Conservation (phyloP, 2,113 vertebrate species). For the Elanoides forficatus region DNA sequence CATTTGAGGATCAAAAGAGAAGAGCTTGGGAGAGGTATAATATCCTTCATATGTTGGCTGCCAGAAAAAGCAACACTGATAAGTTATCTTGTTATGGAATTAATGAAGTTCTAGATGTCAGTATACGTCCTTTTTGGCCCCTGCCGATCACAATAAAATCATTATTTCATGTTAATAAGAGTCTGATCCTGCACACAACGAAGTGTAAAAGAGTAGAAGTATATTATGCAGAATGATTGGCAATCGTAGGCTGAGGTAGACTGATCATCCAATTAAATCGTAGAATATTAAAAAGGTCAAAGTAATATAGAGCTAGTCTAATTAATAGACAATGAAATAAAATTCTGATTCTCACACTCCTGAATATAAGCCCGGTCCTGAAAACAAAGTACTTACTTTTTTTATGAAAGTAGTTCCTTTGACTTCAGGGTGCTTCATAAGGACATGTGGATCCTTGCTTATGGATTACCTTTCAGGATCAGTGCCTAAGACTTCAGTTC, state of each 20-base stretch:
- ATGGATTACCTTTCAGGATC: background rate
- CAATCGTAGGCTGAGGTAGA: conserved; percentile 61
- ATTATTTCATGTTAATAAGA: background rate
- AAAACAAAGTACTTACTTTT: conserved; percentile 46
- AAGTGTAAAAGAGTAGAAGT: conserved; percentile 18
- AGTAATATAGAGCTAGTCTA: conserved; percentile 75
- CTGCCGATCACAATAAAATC: background rate
- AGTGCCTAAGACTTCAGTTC: background rate
- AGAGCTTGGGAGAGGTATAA: background rate
- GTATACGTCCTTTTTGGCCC: background rate
- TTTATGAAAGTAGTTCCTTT: conserved; percentile 25
- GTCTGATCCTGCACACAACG: background rate
- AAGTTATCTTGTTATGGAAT: background rate
- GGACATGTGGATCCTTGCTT: background rate
- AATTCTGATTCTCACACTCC: conserved; percentile 67
- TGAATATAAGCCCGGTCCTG: conserved; percentile 5
- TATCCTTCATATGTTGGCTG: background rate
- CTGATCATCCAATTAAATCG: conserved; percentile 76
- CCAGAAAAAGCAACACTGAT: background rate
- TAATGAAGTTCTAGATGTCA: background rate
- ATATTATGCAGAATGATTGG: conserved; percentile 70
- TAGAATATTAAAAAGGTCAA: conserved; percentile 82
- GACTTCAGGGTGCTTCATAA: background rate
- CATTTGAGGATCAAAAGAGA: background rate
- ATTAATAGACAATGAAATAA: conserved; percentile 77